These are phyloP conservation scores for Sigmodon hispidus DNA, from an alignment of 2,113 vertebrate species.

Conservation along the genomic window DNA sequence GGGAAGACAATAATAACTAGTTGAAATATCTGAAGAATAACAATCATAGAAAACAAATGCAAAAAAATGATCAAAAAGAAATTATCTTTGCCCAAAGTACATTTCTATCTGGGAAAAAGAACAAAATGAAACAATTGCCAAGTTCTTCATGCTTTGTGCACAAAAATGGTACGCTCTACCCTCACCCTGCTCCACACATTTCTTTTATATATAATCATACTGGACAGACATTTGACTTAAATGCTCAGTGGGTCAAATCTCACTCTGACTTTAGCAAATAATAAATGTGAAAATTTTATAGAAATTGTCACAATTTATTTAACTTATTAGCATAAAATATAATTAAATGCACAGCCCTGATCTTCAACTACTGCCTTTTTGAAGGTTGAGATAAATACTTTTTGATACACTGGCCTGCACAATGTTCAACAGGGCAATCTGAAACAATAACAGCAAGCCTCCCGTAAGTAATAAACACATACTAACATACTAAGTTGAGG, in stretches of 20 bases:
- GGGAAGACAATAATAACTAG: slow-evolving; percentile 74
- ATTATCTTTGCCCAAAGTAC: slow-evolving; percentile 52
- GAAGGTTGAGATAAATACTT: slow-evolving; percentile 33
- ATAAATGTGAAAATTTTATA: slow-evolving; percentile 64
- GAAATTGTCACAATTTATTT: slow-evolving; percentile 44
- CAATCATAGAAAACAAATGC: slow-evolving; percentile 72
- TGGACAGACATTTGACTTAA: slow-evolving; percentile 28
- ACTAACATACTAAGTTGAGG: no score
- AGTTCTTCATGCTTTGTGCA: not conserved
- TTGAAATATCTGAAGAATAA: slow-evolving; percentile 74
- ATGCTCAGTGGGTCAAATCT: slow-evolving; percentile 50
- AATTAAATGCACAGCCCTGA: slow-evolving; percentile 49
- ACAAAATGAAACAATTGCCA: slow-evolving; percentile 35
- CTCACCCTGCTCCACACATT: not conserved
- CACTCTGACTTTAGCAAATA: slow-evolving; percentile 59
- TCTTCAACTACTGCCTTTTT: slow-evolving; percentile 17
- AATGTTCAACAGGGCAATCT: slow-evolving; percentile 50
- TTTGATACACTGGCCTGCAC: slow-evolving; percentile 41
- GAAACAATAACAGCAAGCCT: no score
- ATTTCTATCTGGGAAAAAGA: slow-evolving; percentile 40
- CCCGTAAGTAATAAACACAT: no score
- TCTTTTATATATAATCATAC: slow-evolving; percentile 3
- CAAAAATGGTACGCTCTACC: not conserved
- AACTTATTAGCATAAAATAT: slow-evolving; percentile 44
- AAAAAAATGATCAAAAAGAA: slow-evolving; percentile 64